These are phyloP conservation scores for Henricia sp. DNA, from an alignment of 53 echinoderm and acorn worm species.

Conservation along the genomic window DNA sequence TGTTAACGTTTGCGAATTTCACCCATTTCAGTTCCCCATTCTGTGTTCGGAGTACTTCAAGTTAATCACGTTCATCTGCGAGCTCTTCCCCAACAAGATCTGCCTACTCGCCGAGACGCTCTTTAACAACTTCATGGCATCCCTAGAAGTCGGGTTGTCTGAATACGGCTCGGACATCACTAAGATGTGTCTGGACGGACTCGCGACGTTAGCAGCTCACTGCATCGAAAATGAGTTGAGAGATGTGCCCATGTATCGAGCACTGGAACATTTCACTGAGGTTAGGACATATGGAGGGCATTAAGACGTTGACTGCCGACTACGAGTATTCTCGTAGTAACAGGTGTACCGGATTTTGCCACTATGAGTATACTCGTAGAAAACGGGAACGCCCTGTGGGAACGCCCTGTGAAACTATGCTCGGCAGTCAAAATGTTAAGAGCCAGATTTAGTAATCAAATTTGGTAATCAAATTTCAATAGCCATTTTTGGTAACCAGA, in stretches of 20 bases:
- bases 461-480: neutral
- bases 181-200: constrained; percentile 88
- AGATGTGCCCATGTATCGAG: constrained; percentile 67
- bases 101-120: constrained; percentile 69
- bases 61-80: constrained; percentile 94
- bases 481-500: too few species aligned
- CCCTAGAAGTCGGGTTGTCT: constrained; percentile 86
- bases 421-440: too few species aligned
- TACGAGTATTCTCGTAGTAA: too few species aligned
- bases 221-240: constrained; percentile 72
- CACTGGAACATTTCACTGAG: constrained; percentile 86
- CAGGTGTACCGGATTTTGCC: too few species aligned
- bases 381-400: too few species aligned
- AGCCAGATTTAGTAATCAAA: too few species aligned
- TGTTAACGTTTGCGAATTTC: too few species aligned
- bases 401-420: too few species aligned
- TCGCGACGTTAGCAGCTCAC: constrained; percentile 80
- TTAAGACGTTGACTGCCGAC: too few species aligned
- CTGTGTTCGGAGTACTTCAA: constrained; percentile 95
- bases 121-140: constrained; percentile 93
- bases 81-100: constrained; percentile 90
- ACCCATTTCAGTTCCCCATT: constrained; percentile 81
- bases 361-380: too few species aligned
- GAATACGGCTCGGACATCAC: constrained; percentile 84
- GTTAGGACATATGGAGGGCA: constrained; percentile 41